Conservation (phyloP, 2,797 vertebrate genomes). For the Huso huso region DNA sequence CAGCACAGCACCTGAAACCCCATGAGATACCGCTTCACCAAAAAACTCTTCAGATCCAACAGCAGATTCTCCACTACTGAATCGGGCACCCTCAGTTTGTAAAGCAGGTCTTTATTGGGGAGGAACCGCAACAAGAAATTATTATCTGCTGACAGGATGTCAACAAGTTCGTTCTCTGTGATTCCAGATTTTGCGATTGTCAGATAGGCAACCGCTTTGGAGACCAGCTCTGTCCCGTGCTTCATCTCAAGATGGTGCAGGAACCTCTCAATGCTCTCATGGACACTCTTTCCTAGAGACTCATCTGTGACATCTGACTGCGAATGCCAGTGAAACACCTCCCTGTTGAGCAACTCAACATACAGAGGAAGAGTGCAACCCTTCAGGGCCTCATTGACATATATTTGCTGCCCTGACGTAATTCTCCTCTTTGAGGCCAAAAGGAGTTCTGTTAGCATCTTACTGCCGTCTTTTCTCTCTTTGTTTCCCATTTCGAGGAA, state of each 20-base stretch:
- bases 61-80: conserved; percentile 53
- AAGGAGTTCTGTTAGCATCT: conserved; percentile 49
- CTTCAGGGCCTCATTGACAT: conserved; percentile 58
- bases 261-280: conserved; percentile 48
- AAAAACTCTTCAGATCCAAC: conserved; percentile 52
- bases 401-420: conserved; percentile 66
- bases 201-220: conserved; percentile 48
- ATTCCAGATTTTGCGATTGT: conserved; percentile 56
- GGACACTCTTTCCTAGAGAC: conserved; percentile 45
- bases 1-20: conserved; percentile 52
- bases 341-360: conserved; percentile 49
- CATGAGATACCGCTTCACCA: conserved; percentile 37
- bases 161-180: conserved; percentile 54
- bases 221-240: conserved; percentile 48
- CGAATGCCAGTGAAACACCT: conserved; percentile 57
- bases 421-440: conserved; percentile 49
- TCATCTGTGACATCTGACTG: conserved; percentile 52
- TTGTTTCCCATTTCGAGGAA: conserved; percentile 38
- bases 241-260: conserved; percentile 54
- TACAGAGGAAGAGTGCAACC: conserved; percentile 54
- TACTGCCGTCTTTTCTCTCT: conserved; percentile 46
- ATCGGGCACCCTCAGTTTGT: conserved; percentile 40
- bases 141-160: conserved; percentile 52
- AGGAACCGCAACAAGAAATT: conserved; percentile 30
- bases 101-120: conserved; percentile 11